Evolutionary conservation across 2,113 vertebrate species (phyloP).

Genomic region (Oreotrochilus melanogaster): DNA sequence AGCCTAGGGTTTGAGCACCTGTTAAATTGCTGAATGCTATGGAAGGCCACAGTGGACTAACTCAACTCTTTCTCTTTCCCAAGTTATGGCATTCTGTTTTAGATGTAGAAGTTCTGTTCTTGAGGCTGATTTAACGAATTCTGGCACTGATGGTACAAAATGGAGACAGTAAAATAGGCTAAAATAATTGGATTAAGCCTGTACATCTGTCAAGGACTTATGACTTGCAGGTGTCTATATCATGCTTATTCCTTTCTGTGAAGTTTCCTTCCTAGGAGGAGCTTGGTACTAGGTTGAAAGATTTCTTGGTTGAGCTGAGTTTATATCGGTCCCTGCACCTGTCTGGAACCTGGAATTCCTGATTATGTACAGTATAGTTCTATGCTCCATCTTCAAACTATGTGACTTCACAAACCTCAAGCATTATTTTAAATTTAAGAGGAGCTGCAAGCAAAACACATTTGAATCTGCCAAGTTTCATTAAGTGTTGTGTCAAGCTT

Average conservation of each 20-base stretch:
- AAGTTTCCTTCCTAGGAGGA: background rate
- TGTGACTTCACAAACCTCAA: background rate
- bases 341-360: background rate
- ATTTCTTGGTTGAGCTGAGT: background rate
- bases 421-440: background rate
- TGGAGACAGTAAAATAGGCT: background rate
- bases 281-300: background rate
- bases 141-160: background rate
- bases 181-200: background rate
- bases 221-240: background rate
- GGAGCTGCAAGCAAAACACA: background rate
- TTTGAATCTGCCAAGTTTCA: background rate
- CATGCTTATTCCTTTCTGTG: background rate
- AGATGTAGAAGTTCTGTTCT: background rate
- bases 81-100: rapidly evolving
- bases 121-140: background rate
- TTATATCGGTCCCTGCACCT: background rate
- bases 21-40: background rate
- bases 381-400: background rate
- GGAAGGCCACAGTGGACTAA: background rate
- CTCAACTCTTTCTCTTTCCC: rapidly evolving
- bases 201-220: background rate
- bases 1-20: background rate
- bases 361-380: background rate
- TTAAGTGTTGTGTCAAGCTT: background rate